phyloP scores from a whole-genome alignment of 1,140 invertebrate genomes.

The Pseudomyrmex gracilis region DNA sequence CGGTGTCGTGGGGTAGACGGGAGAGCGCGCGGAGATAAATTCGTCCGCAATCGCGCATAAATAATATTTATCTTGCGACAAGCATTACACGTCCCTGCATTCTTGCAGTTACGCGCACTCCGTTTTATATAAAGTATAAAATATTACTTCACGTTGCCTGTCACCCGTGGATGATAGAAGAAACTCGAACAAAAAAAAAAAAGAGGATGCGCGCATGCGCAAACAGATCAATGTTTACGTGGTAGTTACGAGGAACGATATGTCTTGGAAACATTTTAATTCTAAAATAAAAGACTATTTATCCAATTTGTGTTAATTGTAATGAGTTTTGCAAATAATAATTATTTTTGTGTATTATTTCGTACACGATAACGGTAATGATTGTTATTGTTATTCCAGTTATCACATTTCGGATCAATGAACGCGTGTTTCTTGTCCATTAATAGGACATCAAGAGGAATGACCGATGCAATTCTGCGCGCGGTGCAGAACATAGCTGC shows the following conservation, averaged over 20 bases:
- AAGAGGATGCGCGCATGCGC: background rate
- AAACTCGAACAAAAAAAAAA: background rate
- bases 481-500: background rate
- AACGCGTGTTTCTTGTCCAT: conserved; percentile 54
- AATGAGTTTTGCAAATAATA: background rate
- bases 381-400: background rate
- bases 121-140: background rate
- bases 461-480: background rate
- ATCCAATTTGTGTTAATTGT: background rate
- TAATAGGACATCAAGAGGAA: conserved; percentile 35
- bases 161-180: background rate
- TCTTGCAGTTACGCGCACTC: background rate
- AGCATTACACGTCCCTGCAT: conserved; percentile 10
- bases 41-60: conserved; percentile 45
- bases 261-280: background rate
- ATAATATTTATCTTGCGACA: conserved; percentile 52
- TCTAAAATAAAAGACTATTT: background rate
- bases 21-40: conserved; percentile 31
- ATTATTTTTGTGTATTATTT: too few species aligned
- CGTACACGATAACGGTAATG: background rate
- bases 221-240: background rate
- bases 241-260: background rate
- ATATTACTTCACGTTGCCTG: background rate
- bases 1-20: conserved; percentile 34
- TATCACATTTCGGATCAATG: background rate